phyloP scores from a whole-genome alignment of 1,140 invertebrate species.

The Macrostomum lignano region DNA sequence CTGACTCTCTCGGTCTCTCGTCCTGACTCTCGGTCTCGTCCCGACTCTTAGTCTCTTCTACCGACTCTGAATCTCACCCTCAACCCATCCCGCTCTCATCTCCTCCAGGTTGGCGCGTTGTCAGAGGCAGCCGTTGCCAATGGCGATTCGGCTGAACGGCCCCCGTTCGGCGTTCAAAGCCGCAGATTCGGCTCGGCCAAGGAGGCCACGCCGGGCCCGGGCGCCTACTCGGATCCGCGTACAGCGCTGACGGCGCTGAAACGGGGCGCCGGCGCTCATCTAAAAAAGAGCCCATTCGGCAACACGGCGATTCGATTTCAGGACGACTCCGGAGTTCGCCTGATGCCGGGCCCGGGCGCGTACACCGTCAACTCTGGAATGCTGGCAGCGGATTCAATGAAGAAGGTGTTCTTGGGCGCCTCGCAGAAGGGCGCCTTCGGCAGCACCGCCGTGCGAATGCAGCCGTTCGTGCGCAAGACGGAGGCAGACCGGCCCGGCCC shows the following conservation, averaged over 20 bases:
- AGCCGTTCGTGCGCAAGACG: constrained; percentile 11
- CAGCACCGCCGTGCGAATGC: constrained; percentile 13
- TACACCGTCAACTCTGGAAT: constrained; percentile 24
- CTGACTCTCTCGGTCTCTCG: no score
- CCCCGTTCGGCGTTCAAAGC: no score
- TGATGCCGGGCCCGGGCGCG: constrained; percentile 17
- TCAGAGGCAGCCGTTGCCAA: no score
- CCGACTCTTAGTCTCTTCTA: no score
- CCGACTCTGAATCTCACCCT: no score
- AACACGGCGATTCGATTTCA: constrained; percentile 24
- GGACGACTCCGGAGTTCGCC: no score
- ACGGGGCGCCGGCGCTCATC: constrained; percentile 14
- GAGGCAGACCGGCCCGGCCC: constrained; percentile 16
- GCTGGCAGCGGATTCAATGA: constrained; percentile 21
- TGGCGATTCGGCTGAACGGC: no score
- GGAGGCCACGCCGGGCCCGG: constrained; percentile 15
- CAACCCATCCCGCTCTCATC: no score
- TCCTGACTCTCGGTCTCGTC: no score
- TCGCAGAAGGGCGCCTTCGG: constrained; percentile 19
- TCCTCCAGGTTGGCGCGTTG: no score
- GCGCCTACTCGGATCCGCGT: constrained; percentile 22
- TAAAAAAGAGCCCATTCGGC: constrained; percentile 24
- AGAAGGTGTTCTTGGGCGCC: constrained; percentile 20
- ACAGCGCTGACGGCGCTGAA: constrained; percentile 16
- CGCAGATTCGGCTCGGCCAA: constrained; percentile 14